Conservation (phyloP, 2,888 invertebrate species). For the Amphipoea oculea region DNA sequence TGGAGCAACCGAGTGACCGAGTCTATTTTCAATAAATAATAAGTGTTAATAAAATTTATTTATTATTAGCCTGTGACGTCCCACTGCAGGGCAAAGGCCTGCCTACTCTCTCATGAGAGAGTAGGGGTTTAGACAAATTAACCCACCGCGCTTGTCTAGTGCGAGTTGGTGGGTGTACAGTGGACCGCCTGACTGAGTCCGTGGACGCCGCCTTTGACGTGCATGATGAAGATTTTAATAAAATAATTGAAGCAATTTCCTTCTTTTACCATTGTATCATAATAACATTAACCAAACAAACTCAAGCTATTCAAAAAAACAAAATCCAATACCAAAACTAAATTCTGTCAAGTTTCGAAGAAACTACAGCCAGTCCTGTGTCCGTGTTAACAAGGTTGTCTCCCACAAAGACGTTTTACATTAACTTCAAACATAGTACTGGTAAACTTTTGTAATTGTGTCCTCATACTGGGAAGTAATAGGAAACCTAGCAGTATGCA, state of each 20-base stretch:
- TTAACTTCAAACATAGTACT: slow-evolving; percentile 36
- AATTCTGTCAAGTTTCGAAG: background rate
- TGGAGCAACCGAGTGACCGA: background rate
- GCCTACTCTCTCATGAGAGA: too few species aligned
- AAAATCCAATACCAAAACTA: slow-evolving; percentile 1
- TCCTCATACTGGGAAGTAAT: slow-evolving; percentile 24
- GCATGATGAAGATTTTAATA: too few species aligned
- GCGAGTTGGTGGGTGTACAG: too few species aligned
- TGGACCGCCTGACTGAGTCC: too few species aligned
- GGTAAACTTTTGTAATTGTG: slow-evolving; percentile 49
- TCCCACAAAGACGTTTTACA: slow-evolving; percentile 37
- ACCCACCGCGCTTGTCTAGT: too few species aligned
- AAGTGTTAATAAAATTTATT: background rate
- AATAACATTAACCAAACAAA: background rate
- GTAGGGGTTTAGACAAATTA: too few species aligned
- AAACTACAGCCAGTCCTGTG: background rate
- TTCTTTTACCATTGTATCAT: background rate
- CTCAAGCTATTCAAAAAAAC: background rate
- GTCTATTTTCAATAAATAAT: background rate
- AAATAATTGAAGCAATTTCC: background rate
- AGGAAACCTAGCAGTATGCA: slow-evolving; percentile 11
- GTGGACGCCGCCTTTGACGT: too few species aligned
- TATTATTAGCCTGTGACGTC: too few species aligned
- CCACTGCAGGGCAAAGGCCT: too few species aligned
- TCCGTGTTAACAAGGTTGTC: slow-evolving; percentile 24